Conservation (phyloP, 2,888 invertebrate genomes). For the Sphaerophoria rueppellii region DNA sequence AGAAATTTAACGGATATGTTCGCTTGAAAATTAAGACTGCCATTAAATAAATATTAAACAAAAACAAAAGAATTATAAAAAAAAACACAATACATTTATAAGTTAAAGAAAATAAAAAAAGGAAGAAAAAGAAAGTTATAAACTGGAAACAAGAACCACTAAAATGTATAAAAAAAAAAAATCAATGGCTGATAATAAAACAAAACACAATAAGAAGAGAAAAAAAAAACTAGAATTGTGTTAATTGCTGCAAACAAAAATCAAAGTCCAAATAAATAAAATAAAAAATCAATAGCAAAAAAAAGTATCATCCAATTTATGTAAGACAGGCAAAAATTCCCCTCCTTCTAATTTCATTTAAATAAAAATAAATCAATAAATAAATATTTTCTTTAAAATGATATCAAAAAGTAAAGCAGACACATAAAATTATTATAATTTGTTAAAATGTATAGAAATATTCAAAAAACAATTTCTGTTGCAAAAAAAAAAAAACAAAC, state of each 20-base stretch:
- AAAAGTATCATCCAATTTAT: conserved; percentile 61
- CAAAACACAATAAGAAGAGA: background rate
- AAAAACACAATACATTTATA: conserved; percentile 72
- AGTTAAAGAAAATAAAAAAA: conserved; percentile 51
- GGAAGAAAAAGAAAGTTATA: conserved; percentile 43
- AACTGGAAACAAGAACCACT: conserved; percentile 34
- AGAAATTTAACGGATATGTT: conserved; percentile 27
- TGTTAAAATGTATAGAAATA: background rate
- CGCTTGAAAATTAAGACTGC: conserved; percentile 71
- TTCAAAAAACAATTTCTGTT: conserved; percentile 14
- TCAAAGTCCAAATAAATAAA: conserved; percentile 24
- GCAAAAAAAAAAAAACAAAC: conserved; percentile 22
- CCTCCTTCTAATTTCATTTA: background rate
- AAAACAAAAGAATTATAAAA: conserved; percentile 35
- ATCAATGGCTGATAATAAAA: conserved; percentile 59
- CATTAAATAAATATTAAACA: conserved; percentile 63
- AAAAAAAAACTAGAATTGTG: conserved; percentile 13
- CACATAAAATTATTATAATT: background rate
- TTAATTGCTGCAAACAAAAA: conserved; percentile 66
- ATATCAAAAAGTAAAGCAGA: background rate
- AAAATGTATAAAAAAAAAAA: conserved; percentile 57
- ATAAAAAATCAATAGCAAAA: conserved; percentile 4
- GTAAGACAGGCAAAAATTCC: conserved; percentile 1
- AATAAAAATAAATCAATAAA: too few species aligned
- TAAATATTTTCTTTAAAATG: conserved; percentile 14